These are phyloP conservation scores for Lichenostomus cassidix DNA, from an alignment of 2,113 vertebrate genomes.

Conservation along the genomic window DNA sequence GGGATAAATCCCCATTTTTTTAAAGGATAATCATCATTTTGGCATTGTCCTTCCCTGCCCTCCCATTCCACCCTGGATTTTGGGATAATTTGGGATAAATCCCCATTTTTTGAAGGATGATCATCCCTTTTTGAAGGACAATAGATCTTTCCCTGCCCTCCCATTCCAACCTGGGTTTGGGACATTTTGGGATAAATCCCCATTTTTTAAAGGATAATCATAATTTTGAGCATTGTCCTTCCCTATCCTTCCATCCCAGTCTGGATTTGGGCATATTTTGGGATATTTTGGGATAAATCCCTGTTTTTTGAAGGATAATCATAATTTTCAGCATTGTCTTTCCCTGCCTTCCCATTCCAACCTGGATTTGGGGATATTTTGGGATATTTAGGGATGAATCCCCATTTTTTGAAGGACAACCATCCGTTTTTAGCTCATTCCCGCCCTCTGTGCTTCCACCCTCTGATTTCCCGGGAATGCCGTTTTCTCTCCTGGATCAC, in stretches of 20 bases:
- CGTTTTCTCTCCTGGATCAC: neutral
- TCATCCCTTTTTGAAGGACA: too few relatives aligned
- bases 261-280: too few relatives aligned
- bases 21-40: neutral
- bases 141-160: neutral
- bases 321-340: too few relatives aligned
- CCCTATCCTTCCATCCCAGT: neutral
- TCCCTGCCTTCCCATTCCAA: too few relatives aligned
- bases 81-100: neutral
- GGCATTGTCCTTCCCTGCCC: neutral
- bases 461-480: neutral
- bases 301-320: too few relatives aligned
- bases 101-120: rapidly evolving
- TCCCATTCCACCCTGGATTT: neutral
- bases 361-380: too few relatives aligned
- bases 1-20: neutral
- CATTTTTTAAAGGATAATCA: neutral
- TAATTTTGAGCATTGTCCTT: neutral
- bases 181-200: neutral
- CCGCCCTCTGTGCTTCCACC: neutral
- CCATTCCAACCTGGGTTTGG: neutral
- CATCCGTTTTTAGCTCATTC: neutral
- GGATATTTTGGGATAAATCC: too few relatives aligned
- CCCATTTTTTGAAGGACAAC: too few relatives aligned
- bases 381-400: too few relatives aligned